Evolutionary conservation across 2,113 vertebrate species (phyloP).

Genomic region (Australoheros scitulus): DNA sequence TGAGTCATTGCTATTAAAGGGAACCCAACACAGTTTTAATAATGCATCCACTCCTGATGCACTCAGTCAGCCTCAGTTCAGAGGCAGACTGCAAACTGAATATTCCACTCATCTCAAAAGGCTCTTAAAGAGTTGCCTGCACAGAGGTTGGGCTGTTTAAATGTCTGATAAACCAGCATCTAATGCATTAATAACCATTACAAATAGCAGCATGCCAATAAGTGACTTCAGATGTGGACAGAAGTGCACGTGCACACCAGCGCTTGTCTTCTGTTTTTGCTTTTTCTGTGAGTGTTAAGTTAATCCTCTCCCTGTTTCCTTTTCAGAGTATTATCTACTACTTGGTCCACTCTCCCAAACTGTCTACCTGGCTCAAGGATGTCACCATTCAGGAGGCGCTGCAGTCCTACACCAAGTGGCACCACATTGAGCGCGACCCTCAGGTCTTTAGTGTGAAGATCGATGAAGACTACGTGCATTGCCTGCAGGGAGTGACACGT

Average conservation of each 20-base stretch:
- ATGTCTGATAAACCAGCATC: neutral
- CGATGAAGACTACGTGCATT: constrained; percentile 96
- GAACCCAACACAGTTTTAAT: neutral
- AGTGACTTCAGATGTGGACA: neutral
- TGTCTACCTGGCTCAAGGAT: constrained; percentile 89
- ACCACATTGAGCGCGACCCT: constrained; percentile 95
- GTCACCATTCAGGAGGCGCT: constrained; percentile 86
- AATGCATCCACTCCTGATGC: neutral
- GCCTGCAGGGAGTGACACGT: constrained; percentile 94
- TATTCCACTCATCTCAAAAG: constrained; percentile 5
- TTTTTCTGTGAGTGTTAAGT: neutral
- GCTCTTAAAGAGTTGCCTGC: neutral
- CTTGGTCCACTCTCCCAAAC: constrained; percentile 89
- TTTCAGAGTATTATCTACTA: constrained; percentile 96
- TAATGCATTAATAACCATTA: constrained; percentile 17
- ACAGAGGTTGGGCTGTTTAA: constrained; percentile 20
- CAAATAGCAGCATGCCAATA: constrained; percentile 12
- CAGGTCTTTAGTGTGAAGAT: constrained; percentile 93
- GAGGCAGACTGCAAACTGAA: constrained; percentile 4
- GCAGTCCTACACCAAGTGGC: constrained; percentile 95
- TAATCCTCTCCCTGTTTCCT: neutral
- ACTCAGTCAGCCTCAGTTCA: neutral
- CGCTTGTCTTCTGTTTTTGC: neutral
- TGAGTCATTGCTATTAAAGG: neutral
- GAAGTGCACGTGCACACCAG: neutral